Evolutionary conservation across 2,888 invertebrate species (phyloP), one percentile per base, ranked within the genome.

Genomic region (Notodonta dromedarius): DNA sequence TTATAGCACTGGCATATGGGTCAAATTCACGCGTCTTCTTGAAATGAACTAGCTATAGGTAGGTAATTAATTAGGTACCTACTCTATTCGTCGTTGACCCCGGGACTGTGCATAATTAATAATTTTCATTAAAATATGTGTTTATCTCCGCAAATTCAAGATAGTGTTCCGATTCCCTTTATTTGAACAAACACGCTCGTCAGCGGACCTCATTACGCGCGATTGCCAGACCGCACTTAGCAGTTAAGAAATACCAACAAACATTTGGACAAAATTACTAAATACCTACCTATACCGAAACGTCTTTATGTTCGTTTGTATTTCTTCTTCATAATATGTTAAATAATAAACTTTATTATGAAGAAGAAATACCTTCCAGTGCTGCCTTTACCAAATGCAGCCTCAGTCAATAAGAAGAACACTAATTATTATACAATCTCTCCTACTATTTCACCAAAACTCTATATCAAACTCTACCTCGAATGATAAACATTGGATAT

Each of bases 81-180:
- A 24, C 24, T 24, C 24, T 24, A 24, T 24, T 2, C 24, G 24
- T 24, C 24, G 24, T 24, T 24, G 24, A 35, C 35, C 35, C 42
- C 42, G 42, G 13, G 11, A 5, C 46, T 24, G 24, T 24, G 24
- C 46, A 5, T 11, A 46, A 46, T 46, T 6, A 9, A 42, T 11
- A 42, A n/a, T n/a, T 54, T 54, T 54, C n/a, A 69, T 67, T 69
- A 59, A 64, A 72, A 64, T 65, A 65, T 24, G 24, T 24, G 1
- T 55, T 69, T 62, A 48, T 52, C 40, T 57, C 51, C 35, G 50
- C 48, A 40, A 69, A 60, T 62, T 54, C 3, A 24, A 50, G 60
- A 57, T 54, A 52, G 46, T 62, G 32, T 54, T 46, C 48, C 55
- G 61, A 67, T 56, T 54, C 48, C 56, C 52, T 40, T 56, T 53